These are phyloP conservation scores for Eudasyphora cyanicolor DNA, from an alignment of 2,888 invertebrate genomes.

Conservation along the genomic window DNA sequence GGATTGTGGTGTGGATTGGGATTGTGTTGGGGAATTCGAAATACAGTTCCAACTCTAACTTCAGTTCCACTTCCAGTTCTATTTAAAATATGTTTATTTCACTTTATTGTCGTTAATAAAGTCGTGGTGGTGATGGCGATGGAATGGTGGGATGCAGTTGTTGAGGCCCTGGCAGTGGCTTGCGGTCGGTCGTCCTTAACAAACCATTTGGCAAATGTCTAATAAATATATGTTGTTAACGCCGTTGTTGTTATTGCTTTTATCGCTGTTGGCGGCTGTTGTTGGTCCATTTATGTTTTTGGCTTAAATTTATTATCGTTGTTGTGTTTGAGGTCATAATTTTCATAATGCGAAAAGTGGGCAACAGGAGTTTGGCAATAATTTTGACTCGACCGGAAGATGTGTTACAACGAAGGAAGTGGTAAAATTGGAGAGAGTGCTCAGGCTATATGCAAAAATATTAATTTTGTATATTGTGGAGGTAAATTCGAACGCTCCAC, in stretches of 20 bases:
- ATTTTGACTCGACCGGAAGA: conserved; percentile 22
- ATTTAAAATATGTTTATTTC: conserved; percentile 24
- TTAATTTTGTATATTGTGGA: too few relatives aligned
- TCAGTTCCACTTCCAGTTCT: conserved; percentile 13
- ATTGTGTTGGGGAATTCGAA: neutral
- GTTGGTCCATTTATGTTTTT: conserved; percentile 37
- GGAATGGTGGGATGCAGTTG: neutral
- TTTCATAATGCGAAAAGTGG: conserved; percentile 45
- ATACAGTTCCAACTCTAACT: too few relatives aligned
- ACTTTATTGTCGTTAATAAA: conserved; percentile 49
- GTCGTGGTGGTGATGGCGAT: conserved; percentile 9
- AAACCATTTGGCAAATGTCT: conserved; percentile 65
- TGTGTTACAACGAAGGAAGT: neutral
- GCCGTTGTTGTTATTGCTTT: conserved; percentile 40
- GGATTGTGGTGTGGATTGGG: conserved; percentile 24
- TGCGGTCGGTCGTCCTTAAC: conserved; percentile 55
- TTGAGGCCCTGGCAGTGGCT: neutral
- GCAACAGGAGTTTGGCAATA: conserved; percentile 30
- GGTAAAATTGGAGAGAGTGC: neutral
- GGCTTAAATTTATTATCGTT: conserved; percentile 58
- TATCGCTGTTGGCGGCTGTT: conserved; percentile 32
- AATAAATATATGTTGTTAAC: conserved; percentile 66
- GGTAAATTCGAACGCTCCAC: too few relatives aligned
- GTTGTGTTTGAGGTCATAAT: conserved; percentile 36
- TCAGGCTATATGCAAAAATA: too few relatives aligned